These are phyloP conservation scores for Chrysemys picta DNA, from an alignment of 2,113 vertebrate species.

Conservation along the genomic window DNA sequence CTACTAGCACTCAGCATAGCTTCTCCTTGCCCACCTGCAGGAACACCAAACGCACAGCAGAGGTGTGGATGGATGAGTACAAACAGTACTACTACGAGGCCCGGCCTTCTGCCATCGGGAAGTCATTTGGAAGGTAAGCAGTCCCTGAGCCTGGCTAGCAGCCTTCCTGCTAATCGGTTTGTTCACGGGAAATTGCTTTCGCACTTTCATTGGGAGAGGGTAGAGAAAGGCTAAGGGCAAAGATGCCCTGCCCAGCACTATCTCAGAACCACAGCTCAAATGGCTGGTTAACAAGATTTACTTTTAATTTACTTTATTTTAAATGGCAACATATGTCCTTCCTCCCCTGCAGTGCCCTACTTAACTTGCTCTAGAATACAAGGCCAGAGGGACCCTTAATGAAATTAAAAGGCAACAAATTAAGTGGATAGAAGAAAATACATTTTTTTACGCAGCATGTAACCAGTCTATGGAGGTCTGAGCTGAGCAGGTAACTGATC, in stretches of 20 bases:
- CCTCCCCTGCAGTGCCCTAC: not conserved
- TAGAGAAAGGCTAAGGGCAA: not conserved
- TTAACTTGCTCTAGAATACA: conserved; percentile 9
- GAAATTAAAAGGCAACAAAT: conserved; percentile 18
- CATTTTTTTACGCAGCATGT: not conserved
- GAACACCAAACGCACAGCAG: conserved; percentile 96
- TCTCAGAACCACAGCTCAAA: not conserved
- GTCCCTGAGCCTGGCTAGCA: rapidly evolving
- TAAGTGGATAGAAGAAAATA: not conserved
- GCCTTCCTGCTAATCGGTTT: not conserved
- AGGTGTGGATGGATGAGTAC: conserved; percentile 99
- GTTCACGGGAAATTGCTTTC: not conserved
- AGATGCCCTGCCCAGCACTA: not conserved
- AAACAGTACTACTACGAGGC: conserved; percentile 98
- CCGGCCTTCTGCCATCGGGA: conserved; percentile 93
- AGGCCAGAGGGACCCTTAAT: not conserved
- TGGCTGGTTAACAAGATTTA: conserved; percentile 7
- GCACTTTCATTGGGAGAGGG: not conserved
- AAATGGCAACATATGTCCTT: not conserved
- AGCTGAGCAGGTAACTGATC: not conserved
- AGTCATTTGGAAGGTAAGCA: conserved; percentile 93
- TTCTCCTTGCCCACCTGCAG: conserved; percentile 66
- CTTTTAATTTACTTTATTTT: conserved; percentile 4
- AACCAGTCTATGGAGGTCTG: not conserved
- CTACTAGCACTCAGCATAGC: not conserved